Conservation (phyloP, 92 coral and sea anemone species). For the Parazoanthus swiftii region DNA sequence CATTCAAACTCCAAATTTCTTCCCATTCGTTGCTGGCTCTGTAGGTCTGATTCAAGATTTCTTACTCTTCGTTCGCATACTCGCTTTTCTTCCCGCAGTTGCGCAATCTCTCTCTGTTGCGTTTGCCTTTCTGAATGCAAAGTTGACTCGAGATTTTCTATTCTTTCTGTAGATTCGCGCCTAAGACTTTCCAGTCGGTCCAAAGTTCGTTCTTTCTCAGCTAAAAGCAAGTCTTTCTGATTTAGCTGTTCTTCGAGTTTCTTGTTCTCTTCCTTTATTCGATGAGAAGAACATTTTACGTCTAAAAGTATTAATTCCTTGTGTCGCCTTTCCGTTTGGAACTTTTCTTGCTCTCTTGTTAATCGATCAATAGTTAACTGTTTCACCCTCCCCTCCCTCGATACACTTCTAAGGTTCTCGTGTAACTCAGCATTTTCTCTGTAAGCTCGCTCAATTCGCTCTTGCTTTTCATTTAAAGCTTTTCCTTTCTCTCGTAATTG, state of each 20-base stretch:
- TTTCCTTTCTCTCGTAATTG: constrained; percentile 60
- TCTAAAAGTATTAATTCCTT: constrained; percentile 61
- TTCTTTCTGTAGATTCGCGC: constrained; percentile 47
- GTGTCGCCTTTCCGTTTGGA: constrained; percentile 55
- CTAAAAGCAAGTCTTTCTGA: constrained; percentile 49
- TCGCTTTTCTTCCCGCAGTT: constrained; percentile 66
- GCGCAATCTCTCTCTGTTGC: constrained; percentile 47
- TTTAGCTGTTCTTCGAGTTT: constrained; percentile 55
- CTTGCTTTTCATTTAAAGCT: constrained; percentile 59
- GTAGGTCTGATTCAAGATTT: constrained; percentile 52
- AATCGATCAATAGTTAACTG: constrained; percentile 71
- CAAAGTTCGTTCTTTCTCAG: constrained; percentile 57
- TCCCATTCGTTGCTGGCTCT: constrained; percentile 55
- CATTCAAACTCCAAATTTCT: constrained; percentile 69
- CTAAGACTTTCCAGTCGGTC: constrained; percentile 52
- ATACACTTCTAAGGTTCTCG: constrained; percentile 55
- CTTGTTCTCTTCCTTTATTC: constrained; percentile 49
- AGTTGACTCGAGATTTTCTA: constrained; percentile 47
- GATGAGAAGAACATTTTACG: constrained; percentile 55
- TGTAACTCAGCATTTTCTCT: constrained; percentile 63
- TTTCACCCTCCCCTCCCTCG: constrained; percentile 58
- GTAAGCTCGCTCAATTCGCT: constrained; percentile 42
- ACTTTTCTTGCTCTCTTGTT: constrained; percentile 70
- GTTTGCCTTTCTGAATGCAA: constrained; percentile 57
- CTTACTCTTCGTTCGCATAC: constrained; percentile 61